Base-by-base conservation (phyloP, 2,888 invertebrate species). In the Nomada hirtipes region DNA sequence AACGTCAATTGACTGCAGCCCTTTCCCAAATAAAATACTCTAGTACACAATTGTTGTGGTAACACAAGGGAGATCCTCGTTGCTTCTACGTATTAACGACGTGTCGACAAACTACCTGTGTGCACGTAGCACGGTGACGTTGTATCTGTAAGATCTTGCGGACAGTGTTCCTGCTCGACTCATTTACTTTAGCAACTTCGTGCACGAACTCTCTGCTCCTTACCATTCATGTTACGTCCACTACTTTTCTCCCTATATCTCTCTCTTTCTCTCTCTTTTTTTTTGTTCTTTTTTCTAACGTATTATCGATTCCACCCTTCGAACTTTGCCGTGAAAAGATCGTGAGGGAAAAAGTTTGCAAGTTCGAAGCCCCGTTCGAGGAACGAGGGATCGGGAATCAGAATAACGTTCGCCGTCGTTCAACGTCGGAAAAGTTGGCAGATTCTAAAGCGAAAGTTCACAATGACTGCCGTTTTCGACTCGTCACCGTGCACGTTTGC, bases 41-140 rank as follows among this genome's bases (percentile, higher is more conserved):
- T 36, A 36, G 36, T 36, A 36, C 36, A 53, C n/a, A 2, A n/a
- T 10, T n/a, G 53, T 20, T 53, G 7, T 50, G 18, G 18, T 44
- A 18, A 36, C 36, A 18, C 4, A 36, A 36, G 20, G 2, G 13
- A 55, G 55, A 86, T 65, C 50, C 75, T 86, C 71, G 68, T 81
- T 75, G 60, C 73, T 79, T 53, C 57, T 64, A 60, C 70, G 29
- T 61, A 15, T 63, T 65, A 71, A 79, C 73, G 73, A 82, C 82
- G 87, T 69, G 44, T 85, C 85, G 80, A 83, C 74, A 80, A 76
- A 82, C 20, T 76, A 84, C 82, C 82, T 53, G 87, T 69, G 87
- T 80, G 81, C 79, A 86, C 86, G 87, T 78, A 74, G 87, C 82
- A 76, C 88, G 88, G 76, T 86, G 84, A 67, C 76, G 69, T 80